Evolutionary conservation across 2,113 vertebrate genomes (phyloP).

Genomic region (Melanocharis versteri): DNA sequence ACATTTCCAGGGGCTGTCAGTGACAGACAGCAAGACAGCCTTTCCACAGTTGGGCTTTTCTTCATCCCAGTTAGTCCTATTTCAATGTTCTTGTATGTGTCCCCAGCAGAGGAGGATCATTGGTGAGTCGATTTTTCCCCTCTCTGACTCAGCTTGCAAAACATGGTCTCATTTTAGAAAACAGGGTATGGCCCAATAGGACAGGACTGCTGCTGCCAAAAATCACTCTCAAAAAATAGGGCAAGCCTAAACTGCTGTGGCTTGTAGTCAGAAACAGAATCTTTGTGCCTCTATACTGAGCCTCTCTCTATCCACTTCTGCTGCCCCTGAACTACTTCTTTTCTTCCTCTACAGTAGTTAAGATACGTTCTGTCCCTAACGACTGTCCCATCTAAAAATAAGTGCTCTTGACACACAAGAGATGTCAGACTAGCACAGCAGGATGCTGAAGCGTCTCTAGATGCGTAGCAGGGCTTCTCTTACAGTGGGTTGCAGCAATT

Average conservation of each 20-base stretch:
- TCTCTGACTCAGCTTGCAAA: neutral
- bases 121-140: neutral
- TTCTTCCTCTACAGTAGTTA: conserved; percentile 35
- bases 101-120: neutral
- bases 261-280: conserved; percentile 13
- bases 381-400: conserved; percentile 60
- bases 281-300: neutral
- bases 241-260: neutral
- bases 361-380: neutral
- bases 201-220: neutral
- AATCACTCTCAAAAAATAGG: neutral
- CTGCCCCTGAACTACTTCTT: neutral
- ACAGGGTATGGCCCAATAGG: neutral
- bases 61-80: neutral
- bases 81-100: neutral
- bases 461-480: conserved; percentile 32
- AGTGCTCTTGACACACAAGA: conserved; percentile 48
- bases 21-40: neutral
- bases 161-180: neutral
- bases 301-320: neutral
- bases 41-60: neutral
- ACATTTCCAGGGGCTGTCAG: neutral
- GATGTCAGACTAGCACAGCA: conserved; percentile 45
- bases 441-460: conserved; percentile 54
- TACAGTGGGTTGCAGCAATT: conserved; percentile 18